These are phyloP conservation scores for Lasioglossum baleicum DNA, from an alignment of 1,140 invertebrate species.

Conservation along the genomic window DNA sequence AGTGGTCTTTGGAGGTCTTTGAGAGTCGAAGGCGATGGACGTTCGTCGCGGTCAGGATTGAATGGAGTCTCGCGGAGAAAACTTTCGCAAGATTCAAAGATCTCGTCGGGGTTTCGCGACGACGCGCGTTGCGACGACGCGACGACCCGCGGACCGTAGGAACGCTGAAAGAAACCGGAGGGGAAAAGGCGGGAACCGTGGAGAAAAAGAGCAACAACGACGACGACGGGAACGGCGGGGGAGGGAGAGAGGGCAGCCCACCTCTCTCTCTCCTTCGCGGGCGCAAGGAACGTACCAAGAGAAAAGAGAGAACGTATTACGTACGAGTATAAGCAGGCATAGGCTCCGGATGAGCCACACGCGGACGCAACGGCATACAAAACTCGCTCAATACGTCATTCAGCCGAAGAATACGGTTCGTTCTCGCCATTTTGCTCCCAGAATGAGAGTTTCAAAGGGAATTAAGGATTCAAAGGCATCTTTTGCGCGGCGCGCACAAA, in stretches of 20 bases:
- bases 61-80: too few relatives aligned
- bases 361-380: conserved; percentile 76
- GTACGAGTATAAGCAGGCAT: conserved; percentile 58
- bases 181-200: conserved; percentile 20
- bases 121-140: background rate
- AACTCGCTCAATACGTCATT: conserved; percentile 81
- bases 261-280: conserved; percentile 24
- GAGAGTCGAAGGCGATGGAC: too few relatives aligned
- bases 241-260: background rate
- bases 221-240: too few relatives aligned
- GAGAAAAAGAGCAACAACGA: conserved; percentile 38
- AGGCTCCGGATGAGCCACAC: conserved; percentile 72
- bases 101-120: background rate
- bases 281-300: conserved; percentile 51
- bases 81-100: background rate
- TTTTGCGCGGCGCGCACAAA: conserved; percentile 77
- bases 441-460: conserved; percentile 81
- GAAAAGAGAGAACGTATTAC: conserved; percentile 62
- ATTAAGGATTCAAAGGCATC: conserved; percentile 81
- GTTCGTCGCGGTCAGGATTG: too few relatives aligned
- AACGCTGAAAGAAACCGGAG: conserved; percentile 13
- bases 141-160: conserved; percentile 5
- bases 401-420: conserved; percentile 79
- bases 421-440: conserved; percentile 78
- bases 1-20: too few relatives aligned